Evolutionary conservation across 2,888 invertebrate species (phyloP).

Genomic region (Furcula furcula): DNA sequence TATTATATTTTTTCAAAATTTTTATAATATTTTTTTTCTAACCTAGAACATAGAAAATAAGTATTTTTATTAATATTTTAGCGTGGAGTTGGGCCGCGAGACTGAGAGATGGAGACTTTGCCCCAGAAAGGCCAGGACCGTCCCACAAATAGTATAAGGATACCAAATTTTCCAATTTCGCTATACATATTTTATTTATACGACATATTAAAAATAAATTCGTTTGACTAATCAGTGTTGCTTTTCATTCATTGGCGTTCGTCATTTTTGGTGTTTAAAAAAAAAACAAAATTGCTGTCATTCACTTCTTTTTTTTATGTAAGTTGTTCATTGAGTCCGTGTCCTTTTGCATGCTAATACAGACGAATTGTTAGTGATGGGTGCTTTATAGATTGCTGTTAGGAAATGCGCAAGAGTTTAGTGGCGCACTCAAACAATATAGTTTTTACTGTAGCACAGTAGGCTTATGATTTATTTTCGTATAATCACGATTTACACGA

Average conservation of each 20-base stretch:
- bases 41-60: conserved; percentile 35
- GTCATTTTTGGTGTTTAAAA: conserved; percentile 34
- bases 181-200: conserved; percentile 46
- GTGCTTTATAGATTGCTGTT: conserved; percentile 9
- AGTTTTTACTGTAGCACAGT: neutral
- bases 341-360: conserved; percentile 72
- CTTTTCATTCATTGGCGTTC: conserved; percentile 76
- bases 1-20: conserved; percentile 12
- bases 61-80: conserved; percentile 66
- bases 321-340: conserved; percentile 39
- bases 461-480: too few relatives aligned
- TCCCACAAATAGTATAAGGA: conserved; percentile 78
- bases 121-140: conserved; percentile 68
- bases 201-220: conserved; percentile 63
- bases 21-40: conserved; percentile 9
- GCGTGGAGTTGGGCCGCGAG: conserved; percentile 67
- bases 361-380: conserved; percentile 9
- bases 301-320: conserved; percentile 75
- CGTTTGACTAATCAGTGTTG: conserved; percentile 58
- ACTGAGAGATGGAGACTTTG: conserved; percentile 76
- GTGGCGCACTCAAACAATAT: neutral
- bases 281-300: conserved; percentile 58
- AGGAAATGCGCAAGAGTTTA: neutral
- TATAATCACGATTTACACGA: too few relatives aligned
- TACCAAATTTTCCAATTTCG: conserved; percentile 45